A percentile compares a stretch with the other conserved stretches of the same genome.
These are phyloP conservation scores for Stercorarius parasiticus DNA, from an alignment of 2,113 vertebrate genomes.

Conservation along the genomic window DNA sequence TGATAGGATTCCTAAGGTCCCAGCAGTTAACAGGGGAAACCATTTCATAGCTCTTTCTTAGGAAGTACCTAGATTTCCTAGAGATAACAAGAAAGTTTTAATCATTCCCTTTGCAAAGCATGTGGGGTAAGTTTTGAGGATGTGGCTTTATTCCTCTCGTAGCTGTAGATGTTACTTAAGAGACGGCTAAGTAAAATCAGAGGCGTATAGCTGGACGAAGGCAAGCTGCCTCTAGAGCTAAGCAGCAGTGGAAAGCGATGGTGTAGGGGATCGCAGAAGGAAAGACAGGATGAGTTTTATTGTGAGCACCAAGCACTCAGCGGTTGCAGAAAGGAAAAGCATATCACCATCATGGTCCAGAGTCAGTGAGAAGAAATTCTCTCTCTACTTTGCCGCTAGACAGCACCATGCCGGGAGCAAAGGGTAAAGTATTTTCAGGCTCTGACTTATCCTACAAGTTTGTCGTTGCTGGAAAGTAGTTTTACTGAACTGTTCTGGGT, in stretches of 20 bases:
- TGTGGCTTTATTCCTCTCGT: not conserved
- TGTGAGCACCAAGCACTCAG: not conserved
- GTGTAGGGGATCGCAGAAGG: not conserved
- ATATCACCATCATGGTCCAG: accelerated
- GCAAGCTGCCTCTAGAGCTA: not conserved
- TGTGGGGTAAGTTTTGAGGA: not conserved
- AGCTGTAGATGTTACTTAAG: not conserved
- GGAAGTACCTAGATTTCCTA: not conserved
- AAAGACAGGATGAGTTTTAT: not conserved
- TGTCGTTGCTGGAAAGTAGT: not conserved
- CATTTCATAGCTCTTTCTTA: not conserved
- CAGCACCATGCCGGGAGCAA: not conserved
- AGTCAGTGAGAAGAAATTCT: not conserved
- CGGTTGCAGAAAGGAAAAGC: not conserved
- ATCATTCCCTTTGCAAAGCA: not conserved
- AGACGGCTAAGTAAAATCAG: not conserved
- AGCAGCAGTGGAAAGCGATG: not conserved
- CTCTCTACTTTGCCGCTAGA: not conserved
- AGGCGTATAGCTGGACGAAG: not conserved
- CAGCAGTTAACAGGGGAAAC: not conserved
- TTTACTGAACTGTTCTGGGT: not conserved
- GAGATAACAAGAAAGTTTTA: not conserved
- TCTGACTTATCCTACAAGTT: not conserved
- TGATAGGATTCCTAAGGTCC: conserved; percentile 22
- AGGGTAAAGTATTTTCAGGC: not conserved